phyloP scores from a whole-genome alignment of 2,888 invertebrate genomes.

The Apocheima hispidaria region DNA sequence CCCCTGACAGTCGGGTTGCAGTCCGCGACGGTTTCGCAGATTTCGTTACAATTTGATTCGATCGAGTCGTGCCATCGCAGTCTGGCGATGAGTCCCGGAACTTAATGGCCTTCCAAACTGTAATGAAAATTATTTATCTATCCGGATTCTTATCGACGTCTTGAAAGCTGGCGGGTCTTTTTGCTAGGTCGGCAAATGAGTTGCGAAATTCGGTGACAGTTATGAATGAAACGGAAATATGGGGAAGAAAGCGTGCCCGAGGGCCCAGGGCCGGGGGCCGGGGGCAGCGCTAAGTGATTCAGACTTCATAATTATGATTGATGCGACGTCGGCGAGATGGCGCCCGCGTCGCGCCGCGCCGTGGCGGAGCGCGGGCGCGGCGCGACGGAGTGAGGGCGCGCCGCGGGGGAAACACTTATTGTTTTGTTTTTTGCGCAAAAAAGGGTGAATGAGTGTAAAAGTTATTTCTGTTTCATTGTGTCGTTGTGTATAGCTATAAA shows the following conservation, averaged over 20 bases:
- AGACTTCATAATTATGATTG: constrained; percentile 43
- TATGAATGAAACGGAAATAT: constrained; percentile 41
- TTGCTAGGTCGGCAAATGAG: constrained; percentile 36
- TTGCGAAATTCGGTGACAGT: constrained; percentile 41
- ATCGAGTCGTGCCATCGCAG: neutral
- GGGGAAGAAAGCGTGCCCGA: constrained; percentile 28
- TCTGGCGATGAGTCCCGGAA: constrained; percentile 16
- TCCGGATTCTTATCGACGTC: constrained; percentile 17
- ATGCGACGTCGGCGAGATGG: constrained; percentile 25
- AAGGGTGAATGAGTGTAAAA: constrained; percentile 17
- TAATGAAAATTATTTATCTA: constrained; percentile 19
- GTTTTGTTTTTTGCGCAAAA: constrained; percentile 27
- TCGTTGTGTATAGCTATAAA: constrained; percentile 32
- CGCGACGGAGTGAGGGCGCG: neutral
- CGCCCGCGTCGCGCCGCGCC: constrained; percentile 15
- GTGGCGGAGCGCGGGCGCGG: neutral
- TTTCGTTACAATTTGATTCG: constrained; percentile 9
- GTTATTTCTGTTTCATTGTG: constrained; percentile 29
- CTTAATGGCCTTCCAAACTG: constrained; percentile 16
- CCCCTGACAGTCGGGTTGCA: too few species aligned
- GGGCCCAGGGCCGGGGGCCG: constrained; percentile 15
- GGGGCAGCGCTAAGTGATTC: constrained; percentile 37
- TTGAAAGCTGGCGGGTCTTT: constrained; percentile 24
- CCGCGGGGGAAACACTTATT: neutral
- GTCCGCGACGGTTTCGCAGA: too few species aligned